phyloP scores from a whole-genome alignment of 2,797 vertebrate genomes.

The Acrossocheilus fasciatus region DNA sequence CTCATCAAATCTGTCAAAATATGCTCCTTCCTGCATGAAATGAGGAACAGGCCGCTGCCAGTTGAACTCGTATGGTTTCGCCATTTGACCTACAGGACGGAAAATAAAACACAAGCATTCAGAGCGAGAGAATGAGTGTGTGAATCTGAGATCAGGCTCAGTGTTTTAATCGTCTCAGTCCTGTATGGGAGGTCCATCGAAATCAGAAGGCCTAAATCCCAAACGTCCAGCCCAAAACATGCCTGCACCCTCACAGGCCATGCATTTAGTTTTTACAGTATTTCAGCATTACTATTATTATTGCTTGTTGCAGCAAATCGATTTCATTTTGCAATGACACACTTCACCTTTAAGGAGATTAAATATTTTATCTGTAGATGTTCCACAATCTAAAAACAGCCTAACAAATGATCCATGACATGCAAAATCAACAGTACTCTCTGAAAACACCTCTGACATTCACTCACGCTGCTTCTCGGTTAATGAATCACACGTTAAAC shows the following conservation, averaged over 20 bases:
- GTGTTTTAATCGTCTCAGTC: constrained; percentile 1
- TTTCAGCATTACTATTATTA: too few relatives aligned
- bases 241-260: background rate
- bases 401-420: background rate
- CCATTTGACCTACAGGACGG: constrained; percentile 77
- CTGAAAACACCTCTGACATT: background rate
- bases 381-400: background rate
- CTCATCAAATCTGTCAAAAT: constrained; percentile 98
- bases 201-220: background rate
- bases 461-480: background rate
- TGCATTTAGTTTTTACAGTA: background rate
- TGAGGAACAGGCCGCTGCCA: constrained; percentile 94
- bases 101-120: background rate
- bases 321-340: background rate
- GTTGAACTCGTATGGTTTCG: constrained; percentile 97
- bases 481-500: background rate
- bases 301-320: background rate
- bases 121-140: background rate
- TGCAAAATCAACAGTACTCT: background rate
- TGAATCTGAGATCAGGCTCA: constrained; percentile 13
- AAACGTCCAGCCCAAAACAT: background rate
- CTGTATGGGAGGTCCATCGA: background rate
- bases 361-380: background rate
- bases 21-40: constrained; percentile 93
- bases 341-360: background rate